phyloP scores from a whole-genome alignment of 2,113 vertebrate species.

The Mungos mungo region DNA sequence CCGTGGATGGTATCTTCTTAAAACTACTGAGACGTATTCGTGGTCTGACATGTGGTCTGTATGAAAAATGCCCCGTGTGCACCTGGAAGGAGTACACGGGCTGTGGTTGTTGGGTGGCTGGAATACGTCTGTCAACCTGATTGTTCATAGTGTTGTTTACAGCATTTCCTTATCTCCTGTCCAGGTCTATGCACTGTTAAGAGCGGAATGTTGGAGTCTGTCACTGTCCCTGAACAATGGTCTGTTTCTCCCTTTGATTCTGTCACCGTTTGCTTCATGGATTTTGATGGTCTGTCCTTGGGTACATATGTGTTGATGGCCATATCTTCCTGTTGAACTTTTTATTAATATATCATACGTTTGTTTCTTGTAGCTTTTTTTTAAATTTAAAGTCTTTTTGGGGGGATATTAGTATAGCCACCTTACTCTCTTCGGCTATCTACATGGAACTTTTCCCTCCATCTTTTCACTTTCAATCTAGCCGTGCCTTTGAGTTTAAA shows the following conservation, averaged over 20 bases:
- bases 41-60: not conserved
- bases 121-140: not conserved
- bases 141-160: not conserved
- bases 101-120: not conserved
- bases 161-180: not conserved
- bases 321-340: not conserved
- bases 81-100: not conserved
- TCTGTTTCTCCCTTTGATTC: not conserved
- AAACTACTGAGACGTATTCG: not conserved
- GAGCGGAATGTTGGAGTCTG: not conserved
- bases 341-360: not conserved
- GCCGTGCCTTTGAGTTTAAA: not conserved
- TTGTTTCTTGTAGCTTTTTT: not conserved
- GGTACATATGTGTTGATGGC: not conserved
- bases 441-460: not conserved
- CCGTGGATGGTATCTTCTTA: not conserved
- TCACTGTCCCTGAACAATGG: not conserved
- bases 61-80: not conserved
- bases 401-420: not conserved
- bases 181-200: not conserved
- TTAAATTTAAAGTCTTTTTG: not conserved
- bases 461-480: not conserved
- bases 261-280: not conserved
- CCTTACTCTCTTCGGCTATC: not conserved
- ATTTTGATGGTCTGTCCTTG: not conserved